These are phyloP conservation scores for Aproaerema taeniolella DNA, from an alignment of 2,888 invertebrate genomes.

Conservation along the genomic window DNA sequence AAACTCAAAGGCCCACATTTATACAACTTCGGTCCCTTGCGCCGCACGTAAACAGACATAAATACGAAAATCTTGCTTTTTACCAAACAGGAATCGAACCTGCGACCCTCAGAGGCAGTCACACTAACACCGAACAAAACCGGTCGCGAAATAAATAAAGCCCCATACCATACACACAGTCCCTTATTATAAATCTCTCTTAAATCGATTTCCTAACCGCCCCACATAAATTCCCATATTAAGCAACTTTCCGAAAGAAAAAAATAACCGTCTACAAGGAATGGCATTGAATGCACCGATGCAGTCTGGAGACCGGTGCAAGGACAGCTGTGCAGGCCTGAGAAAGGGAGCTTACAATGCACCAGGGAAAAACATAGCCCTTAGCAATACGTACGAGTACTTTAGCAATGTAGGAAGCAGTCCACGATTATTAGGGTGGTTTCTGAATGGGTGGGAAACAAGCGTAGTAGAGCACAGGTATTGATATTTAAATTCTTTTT, in stretches of 20 bases:
- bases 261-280: conserved; percentile 43
- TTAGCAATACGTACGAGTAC: conserved; percentile 9
- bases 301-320: conserved; percentile 37
- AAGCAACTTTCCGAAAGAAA: conserved; percentile 17
- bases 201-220: conserved; percentile 21
- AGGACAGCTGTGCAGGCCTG: conserved; percentile 48
- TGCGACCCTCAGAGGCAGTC: too few species aligned
- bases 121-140: too few species aligned
- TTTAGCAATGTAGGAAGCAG: conserved; percentile 20
- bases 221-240: conserved; percentile 29
- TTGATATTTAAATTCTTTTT: conserved; percentile 11
- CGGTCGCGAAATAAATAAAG: background rate
- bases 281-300: conserved; percentile 35
- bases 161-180: conserved; percentile 1
- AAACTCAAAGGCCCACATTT: too few species aligned
- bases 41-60: too few species aligned
- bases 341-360: conserved; percentile 38
- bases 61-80: too few species aligned
- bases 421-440: conserved; percentile 18
- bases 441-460: conserved; percentile 23
- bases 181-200: conserved; percentile 5
- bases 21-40: too few species aligned
- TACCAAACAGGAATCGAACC: too few species aligned
- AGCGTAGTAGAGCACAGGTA: conserved; percentile 1
- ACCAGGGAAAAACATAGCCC: background rate